Percentiles rank a stretch among this genome's conserved stretches.
Evolutionary conservation across 2,888 invertebrate species (phyloP).

Genomic region (Drosophila kanekoi): DNA sequence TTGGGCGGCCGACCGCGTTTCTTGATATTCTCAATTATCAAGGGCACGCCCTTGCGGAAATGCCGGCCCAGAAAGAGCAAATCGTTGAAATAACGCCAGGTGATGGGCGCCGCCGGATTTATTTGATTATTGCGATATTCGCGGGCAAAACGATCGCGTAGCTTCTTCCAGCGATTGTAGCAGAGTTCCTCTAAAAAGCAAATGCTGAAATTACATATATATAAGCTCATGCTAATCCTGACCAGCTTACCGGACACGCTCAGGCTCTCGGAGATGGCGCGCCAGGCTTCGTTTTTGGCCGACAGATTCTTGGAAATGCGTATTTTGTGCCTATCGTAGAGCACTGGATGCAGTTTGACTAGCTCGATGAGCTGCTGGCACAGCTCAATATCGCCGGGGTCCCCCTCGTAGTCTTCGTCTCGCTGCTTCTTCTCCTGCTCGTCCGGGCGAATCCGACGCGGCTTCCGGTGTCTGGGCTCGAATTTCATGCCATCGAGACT

Average conservation of each 20-base stretch:
- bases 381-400: slow-evolving; percentile 60
- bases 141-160: slow-evolving; percentile 80
- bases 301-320: slow-evolving; percentile 81
- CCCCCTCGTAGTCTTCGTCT: slow-evolving; percentile 44
- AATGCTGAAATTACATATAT: neutral
- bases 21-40: slow-evolving; percentile 66
- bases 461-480: slow-evolving; percentile 61
- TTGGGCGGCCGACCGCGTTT: slow-evolving; percentile 70
- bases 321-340: slow-evolving; percentile 79
- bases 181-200: slow-evolving; percentile 71
- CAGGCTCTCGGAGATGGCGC: slow-evolving; percentile 71
- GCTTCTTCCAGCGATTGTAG: slow-evolving; percentile 81
- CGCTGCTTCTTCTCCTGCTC: slow-evolving; percentile 33
- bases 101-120: slow-evolving; percentile 61
- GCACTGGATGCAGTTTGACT: slow-evolving; percentile 77
- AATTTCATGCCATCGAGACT: slow-evolving; percentile 72
- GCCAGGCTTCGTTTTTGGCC: slow-evolving; percentile 81
- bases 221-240: fast-evolving
- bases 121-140: slow-evolving; percentile 78
- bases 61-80: slow-evolving; percentile 75
- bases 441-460: slow-evolving; percentile 34
- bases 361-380: slow-evolving; percentile 77
- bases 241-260: slow-evolving; percentile 68
- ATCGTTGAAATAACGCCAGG: slow-evolving; percentile 78
- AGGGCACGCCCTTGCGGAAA: slow-evolving; percentile 77